Evolutionary conservation across 2,797 vertebrate species (phyloP), one percentile per base, ranked within the genome.

Genomic region (Pseudochirops cupreus): DNA sequence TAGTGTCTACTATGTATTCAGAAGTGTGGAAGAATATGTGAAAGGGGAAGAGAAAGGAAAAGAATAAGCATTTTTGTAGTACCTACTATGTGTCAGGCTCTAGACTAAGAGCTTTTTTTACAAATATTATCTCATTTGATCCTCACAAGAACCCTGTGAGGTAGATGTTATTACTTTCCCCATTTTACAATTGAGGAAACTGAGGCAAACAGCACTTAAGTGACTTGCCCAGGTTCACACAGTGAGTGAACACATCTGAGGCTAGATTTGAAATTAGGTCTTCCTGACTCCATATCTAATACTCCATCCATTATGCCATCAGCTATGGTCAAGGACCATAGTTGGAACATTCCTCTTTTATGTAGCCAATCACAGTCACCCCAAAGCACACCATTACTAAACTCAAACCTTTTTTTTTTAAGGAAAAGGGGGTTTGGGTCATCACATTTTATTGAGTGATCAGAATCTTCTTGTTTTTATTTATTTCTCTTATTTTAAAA

Each of bases 381-480:
- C 18, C 9, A 82, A 46, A 21, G 4, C 7, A 82, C 39, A 39
- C 21, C 74, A 46, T 11, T 46, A 46, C 33, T 46, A 82, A 21
- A 82, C 21, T 82, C n/a, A 39, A 21, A 82, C 7, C n/a, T 46
- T 82, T 74, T 39, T 4, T 18, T 67, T 62, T 67, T 74, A 46
- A 46, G 39, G 74, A 82, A 46, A 26, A 10, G 39, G 74, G 74
- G 7, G 2, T 21, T 14, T 21, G 21, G n/a, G 21, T 82, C 74
- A 82, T 21, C 9, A 95, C 92, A 97, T 94, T 98, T 97, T 97
- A 89, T 62, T 95, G 95, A 94, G 82, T 94, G 90, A 97, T 94
- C 46, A 55, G 53, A 95, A 94, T 90, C 95, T 89, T 62, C 96
- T 96, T 39, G n/a, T 87, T 96, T 67, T 91, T 74, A 5, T 89